Conservation (phyloP, 1,140 invertebrate genomes). For the Phymastichus coffea region DNA sequence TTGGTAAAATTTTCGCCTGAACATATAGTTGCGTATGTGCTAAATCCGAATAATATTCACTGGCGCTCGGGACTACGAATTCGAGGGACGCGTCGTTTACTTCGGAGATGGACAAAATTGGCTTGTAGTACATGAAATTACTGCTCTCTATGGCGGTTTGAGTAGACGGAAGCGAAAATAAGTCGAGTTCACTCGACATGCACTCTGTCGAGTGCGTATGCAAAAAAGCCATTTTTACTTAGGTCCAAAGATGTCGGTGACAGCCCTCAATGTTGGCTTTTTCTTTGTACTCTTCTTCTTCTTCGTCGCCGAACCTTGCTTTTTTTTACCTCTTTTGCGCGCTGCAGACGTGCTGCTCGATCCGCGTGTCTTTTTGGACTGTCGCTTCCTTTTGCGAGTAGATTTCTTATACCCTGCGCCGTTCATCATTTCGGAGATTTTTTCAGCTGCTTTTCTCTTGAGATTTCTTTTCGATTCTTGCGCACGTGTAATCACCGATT, state of each 20-base stretch:
- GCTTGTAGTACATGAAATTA: constrained; percentile 47
- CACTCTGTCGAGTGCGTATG: constrained; percentile 33
- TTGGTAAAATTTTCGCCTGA: constrained; percentile 29
- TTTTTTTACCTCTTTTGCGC: constrained; percentile 3
- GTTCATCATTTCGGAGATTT: constrained; percentile 25
- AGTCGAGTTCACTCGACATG: constrained; percentile 46
- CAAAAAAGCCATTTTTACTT: constrained; percentile 29
- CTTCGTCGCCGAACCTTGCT: neutral
- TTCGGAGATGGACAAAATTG: constrained; percentile 43
- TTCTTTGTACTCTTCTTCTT: constrained; percentile 10
- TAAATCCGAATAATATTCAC: constrained; percentile 47
- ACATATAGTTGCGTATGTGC: constrained; percentile 42
- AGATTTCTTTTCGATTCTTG: constrained; percentile 28
- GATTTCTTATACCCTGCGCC: constrained; percentile 32
- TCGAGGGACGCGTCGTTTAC: constrained; percentile 41
- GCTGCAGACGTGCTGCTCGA: no score
- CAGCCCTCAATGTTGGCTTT: neutral
- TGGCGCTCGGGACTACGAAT: constrained; percentile 44
- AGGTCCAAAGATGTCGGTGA: constrained; percentile 12
- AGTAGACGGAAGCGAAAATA: constrained; percentile 50
- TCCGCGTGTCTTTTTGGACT: neutral
- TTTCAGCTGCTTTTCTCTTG: constrained; percentile 31
- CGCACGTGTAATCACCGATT: constrained; percentile 14
- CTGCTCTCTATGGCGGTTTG: constrained; percentile 48
- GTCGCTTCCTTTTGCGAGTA: neutral